A percentile compares a stretch with the other conserved stretches of the same genome.
phyloP scores from a whole-genome alignment of 2,797 vertebrate genomes.

The Pyrocephalus nanus region DNA sequence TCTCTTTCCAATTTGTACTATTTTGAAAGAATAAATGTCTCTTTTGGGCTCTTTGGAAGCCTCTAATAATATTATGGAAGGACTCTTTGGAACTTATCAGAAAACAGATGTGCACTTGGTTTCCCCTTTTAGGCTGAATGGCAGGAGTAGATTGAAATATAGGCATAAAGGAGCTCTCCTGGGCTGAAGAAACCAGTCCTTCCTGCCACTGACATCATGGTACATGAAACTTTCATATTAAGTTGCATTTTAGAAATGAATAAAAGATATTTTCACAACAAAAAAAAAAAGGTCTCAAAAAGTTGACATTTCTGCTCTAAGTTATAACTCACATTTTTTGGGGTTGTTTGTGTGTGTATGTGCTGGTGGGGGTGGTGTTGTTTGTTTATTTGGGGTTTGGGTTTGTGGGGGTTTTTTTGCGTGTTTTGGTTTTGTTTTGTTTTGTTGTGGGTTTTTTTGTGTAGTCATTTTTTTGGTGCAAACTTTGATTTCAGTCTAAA shows the following conservation, averaged over 20 bases:
- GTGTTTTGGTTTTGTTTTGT: neutral
- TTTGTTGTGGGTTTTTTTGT: neutral
- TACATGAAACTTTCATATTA: neutral
- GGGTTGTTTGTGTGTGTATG: too few relatives aligned
- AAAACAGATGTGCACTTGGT: neutral
- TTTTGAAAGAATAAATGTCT: neutral
- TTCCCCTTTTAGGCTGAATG: neutral
- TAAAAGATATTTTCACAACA: neutral
- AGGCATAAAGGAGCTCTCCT: neutral
- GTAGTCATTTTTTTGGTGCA: neutral
- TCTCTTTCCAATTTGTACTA: neutral
- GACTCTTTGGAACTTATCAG: neutral
- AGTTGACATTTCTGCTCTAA: neutral
- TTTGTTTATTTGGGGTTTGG: too few relatives aligned
- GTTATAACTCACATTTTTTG: rapidly evolving
- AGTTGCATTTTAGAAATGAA: neutral
- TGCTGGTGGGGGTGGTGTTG: too few relatives aligned
- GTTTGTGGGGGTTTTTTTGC: too few relatives aligned
- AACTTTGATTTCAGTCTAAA: neutral
- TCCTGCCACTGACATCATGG: neutral
- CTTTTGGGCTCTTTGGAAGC: neutral
- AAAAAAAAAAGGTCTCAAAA: neutral
- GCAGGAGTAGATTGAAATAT: neutral
- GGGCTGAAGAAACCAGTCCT: neutral
- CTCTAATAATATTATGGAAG: neutral